phyloP scores from a whole-genome alignment of 2,888 invertebrate genomes.

The Sycophila texana region DNA sequence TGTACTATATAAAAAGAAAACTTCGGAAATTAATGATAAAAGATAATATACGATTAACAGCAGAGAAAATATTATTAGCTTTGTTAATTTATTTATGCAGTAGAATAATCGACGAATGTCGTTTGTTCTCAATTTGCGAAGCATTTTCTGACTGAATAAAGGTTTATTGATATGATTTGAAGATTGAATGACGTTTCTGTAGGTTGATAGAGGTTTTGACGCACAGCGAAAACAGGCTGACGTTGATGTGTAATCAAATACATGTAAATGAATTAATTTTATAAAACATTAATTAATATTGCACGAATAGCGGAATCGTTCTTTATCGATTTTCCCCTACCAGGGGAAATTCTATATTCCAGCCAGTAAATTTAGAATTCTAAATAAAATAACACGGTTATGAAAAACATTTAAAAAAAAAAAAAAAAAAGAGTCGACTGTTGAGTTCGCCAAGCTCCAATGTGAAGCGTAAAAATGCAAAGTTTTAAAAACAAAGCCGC shows the following conservation, averaged over 20 bases:
- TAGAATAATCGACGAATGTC: constrained; percentile 38
- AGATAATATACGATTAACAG: no score
- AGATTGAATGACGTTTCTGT: constrained; percentile 46
- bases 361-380: no score
- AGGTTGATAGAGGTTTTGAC: constrained; percentile 40
- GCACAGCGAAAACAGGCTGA: constrained; percentile 44
- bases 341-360: no score
- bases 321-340: neutral
- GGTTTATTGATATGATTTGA: constrained; percentile 43
- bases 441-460: no score
- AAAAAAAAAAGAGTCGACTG: no score
- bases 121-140: constrained; percentile 4
- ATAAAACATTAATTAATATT: constrained; percentile 21
- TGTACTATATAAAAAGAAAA: no score
- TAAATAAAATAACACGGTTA: neutral
- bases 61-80: neutral
- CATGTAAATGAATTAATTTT: constrained; percentile 34
- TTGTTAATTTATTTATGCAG: constrained; percentile 6
- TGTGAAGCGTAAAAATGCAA: no score
- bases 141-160: constrained; percentile 4
- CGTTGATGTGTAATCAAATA: constrained; percentile 45
- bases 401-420: no score
- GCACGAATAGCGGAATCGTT: neutral
- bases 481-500: no score
- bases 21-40: no score